phyloP scores from a whole-genome alignment of 2,888 invertebrate genomes.

The Sepiola atlantica region DNA sequence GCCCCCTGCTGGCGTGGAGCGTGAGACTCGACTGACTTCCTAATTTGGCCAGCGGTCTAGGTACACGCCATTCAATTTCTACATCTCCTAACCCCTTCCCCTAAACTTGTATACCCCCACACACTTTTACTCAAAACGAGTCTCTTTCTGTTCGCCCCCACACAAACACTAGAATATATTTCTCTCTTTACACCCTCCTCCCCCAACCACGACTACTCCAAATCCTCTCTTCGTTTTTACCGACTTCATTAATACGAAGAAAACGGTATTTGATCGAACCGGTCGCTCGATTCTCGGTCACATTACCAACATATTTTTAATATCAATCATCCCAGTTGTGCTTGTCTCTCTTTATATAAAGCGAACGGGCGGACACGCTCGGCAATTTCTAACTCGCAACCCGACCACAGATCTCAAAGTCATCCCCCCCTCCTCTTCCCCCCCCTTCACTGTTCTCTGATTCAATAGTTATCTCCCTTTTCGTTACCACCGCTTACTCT shows the following conservation, averaged over 20 bases:
- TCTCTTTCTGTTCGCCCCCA: neutral
- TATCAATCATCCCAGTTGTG: neutral
- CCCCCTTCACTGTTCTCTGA: neutral
- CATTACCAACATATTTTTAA: conserved; percentile 32
- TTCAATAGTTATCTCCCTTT: neutral
- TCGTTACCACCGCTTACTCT: neutral
- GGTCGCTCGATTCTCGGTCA: conserved; percentile 20
- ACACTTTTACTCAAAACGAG: neutral
- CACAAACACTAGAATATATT: neutral
- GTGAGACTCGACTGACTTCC: conserved; percentile 21
- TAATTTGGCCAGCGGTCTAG: conserved; percentile 32
- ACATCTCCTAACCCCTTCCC: neutral
- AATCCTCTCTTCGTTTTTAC: conserved; percentile 19
- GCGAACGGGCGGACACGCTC: neutral
- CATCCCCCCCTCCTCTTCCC: neutral
- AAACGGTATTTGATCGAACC: conserved; percentile 32
- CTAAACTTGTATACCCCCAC: neutral
- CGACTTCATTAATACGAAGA: conserved; percentile 32
- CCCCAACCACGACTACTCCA: neutral
- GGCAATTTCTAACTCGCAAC: neutral
- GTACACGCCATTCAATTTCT: conserved; percentile 32
- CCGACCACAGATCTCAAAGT: neutral
- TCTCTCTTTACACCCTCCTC: too few species aligned
- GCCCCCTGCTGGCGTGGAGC: conserved; percentile 19
- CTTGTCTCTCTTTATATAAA: neutral